Evolutionary conservation across 92 coral and sea anemone species (phyloP), one percentile per base, ranked within the genome.

Genomic region (Pocillopora grandis): DNA sequence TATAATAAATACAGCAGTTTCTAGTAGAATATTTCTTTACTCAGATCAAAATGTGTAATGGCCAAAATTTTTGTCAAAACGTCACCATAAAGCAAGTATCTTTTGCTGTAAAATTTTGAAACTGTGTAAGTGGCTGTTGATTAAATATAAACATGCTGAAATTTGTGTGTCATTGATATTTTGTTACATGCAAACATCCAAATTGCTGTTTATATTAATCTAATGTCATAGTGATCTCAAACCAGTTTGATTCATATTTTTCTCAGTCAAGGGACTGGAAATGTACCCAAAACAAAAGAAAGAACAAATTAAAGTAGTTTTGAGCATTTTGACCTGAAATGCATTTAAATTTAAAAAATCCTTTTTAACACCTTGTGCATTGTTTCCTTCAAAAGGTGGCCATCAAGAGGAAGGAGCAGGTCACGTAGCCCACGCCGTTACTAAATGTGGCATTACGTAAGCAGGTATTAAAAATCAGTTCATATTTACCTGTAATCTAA

Each of bases 341-440:
- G 52, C 5, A 42, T 42, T 42, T 42, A 31, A 67, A 67, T 67
- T 12, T 67, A 21, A 27, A 2, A 1, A 1, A 0, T 52, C 16
- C 66, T 21, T 0, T 18, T 11, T 58, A 13, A 31, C 33, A 33
- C 56, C 11, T 1, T 62, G 16, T 72, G 12, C 18, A 33, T 5
- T 19, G 33, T 19, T 49, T 12, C 20, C 48, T 2, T 9, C 58
- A 15, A 6, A 52, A 73, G 86, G 86, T 83, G 80, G 80, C 86
- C 73, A 70, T 75, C 79, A 18, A 63, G 85, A 42, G 85, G 77
- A 72, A 64, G 87, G 20, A 90, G 93, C 87, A 69, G 93, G 66
- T 90, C 93, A 27, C 93, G 93, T 78, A 90, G 90, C 73, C 93
- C 93, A 48, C 57, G 88, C 17, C 88, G 86, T 31, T 83, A 14